These are phyloP conservation scores for Sceliomorpha sp. DNA, from an alignment of 2,888 invertebrate species.

Conservation along the genomic window DNA sequence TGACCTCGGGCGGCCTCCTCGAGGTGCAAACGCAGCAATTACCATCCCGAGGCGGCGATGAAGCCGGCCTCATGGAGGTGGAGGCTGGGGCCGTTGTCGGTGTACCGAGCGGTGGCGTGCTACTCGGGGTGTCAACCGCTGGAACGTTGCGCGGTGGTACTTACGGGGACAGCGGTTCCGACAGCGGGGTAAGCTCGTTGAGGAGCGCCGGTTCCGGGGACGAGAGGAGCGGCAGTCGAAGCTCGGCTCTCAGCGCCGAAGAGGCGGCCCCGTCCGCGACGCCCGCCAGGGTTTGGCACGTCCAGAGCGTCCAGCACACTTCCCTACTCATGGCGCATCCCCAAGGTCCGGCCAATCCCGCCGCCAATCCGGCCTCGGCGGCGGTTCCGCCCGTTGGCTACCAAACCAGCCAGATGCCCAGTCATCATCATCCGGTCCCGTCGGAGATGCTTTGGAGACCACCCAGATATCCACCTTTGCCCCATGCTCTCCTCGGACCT, in stretches of 20 bases:
- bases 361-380: conserved; percentile 68
- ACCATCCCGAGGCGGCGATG: conserved; percentile 71
- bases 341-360: conserved; percentile 66
- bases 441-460: conserved; percentile 79
- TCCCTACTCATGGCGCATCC: conserved; percentile 84
- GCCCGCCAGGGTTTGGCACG: conserved; percentile 81
- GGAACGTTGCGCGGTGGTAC: conserved; percentile 77
- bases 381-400: conserved; percentile 74
- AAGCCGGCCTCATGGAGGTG: conserved; percentile 73
- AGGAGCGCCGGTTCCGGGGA: conserved; percentile 87
- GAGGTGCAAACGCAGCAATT: conserved; percentile 65
- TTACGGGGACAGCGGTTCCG: conserved; percentile 82
- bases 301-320: conserved; percentile 84
- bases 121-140: conserved; percentile 76
- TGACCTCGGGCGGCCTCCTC: conserved; percentile 52
- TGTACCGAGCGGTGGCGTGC: conserved; percentile 65
- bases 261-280: conserved; percentile 82
- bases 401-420: conserved; percentile 61
- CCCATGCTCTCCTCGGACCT: conserved; percentile 81
- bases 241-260: conserved; percentile 88
- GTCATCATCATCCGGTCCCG: conserved; percentile 69
- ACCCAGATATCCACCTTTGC: conserved; percentile 82
- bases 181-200: conserved; percentile 88
- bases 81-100: conserved; percentile 73
- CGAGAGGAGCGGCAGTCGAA: conserved; percentile 88